phyloP scores from a whole-genome alignment of 2,113 vertebrate species.

The Tretioscincus oriximinensis region DNA sequence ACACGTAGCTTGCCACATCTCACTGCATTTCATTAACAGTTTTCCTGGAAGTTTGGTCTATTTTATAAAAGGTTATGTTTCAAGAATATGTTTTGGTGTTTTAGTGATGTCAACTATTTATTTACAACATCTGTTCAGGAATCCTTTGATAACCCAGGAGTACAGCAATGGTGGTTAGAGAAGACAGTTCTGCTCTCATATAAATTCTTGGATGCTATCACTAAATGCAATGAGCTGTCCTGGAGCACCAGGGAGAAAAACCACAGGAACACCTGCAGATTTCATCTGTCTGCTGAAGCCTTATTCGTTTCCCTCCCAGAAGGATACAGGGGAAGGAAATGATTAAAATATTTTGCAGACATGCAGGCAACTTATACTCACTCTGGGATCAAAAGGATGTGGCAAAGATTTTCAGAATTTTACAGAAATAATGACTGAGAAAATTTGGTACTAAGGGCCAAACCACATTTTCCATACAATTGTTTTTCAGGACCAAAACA shows the following conservation, averaged over 20 bases:
- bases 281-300: not conserved
- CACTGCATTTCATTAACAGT: not conserved
- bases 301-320: not conserved
- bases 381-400: not conserved
- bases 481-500: not conserved
- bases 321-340: not conserved
- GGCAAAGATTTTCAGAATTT: not conserved
- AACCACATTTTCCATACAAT: not conserved
- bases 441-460: not conserved
- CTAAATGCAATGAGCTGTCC: not conserved
- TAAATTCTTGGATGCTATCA: conserved; percentile 7
- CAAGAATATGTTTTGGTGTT: not conserved
- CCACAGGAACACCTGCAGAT: conserved; percentile 2
- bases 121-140: conserved; percentile 14
- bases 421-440: not conserved
- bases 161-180: not conserved
- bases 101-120: conserved; percentile 17
- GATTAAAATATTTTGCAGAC: not conserved
- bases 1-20: conserved; percentile 14
- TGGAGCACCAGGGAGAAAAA: not conserved
- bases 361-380: not conserved
- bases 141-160: not conserved
- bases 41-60: not conserved
- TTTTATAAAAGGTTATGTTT: conserved; percentile 9
- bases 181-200: not conserved